A percentile compares a stretch with the other conserved stretches of the same genome.
phyloP scores from a whole-genome alignment of 1,140 invertebrate genomes.

The Cherax quadricarinatus region DNA sequence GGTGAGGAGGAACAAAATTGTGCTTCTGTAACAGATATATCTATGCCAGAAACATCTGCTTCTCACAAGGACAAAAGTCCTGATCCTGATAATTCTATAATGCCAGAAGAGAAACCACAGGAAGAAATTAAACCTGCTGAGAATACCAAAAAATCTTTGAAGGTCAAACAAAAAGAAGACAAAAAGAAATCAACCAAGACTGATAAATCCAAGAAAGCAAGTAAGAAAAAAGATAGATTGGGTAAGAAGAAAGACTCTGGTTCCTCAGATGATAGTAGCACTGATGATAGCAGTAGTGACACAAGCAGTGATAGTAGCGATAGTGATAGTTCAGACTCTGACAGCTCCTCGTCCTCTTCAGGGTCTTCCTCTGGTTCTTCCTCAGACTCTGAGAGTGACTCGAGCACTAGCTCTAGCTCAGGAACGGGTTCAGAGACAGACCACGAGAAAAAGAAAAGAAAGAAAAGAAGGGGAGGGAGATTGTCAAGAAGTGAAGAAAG shows the following conservation, averaged over 20 bases:
- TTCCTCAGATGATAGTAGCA: constrained; percentile 47
- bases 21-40: neutral
- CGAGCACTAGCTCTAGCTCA: constrained; percentile 38
- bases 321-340: constrained; percentile 59
- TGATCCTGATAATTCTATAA: neutral
- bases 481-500: constrained; percentile 32
- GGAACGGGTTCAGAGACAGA: constrained; percentile 38
- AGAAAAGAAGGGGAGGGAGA: constrained; percentile 19
- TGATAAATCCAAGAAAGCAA: constrained; percentile 22
- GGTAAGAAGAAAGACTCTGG: constrained; percentile 24
- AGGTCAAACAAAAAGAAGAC: neutral
- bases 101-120: constrained; percentile 15
- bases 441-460: constrained; percentile 35
- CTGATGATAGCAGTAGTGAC: constrained; percentile 50
- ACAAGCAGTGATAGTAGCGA: constrained; percentile 42
- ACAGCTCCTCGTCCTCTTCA: constrained; percentile 37
- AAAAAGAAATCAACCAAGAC: constrained; percentile 13
- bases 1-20: neutral
- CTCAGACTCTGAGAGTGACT: constrained; percentile 53
- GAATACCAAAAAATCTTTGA: neutral
- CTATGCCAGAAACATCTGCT: neutral
- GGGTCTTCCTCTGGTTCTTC: constrained; percentile 57
- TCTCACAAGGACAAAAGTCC: neutral
- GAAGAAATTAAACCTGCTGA: neutral
- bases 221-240: constrained; percentile 15